phyloP scores from a whole-genome alignment of 2,113 vertebrate species.

The Phylloscopus trochiloides region DNA sequence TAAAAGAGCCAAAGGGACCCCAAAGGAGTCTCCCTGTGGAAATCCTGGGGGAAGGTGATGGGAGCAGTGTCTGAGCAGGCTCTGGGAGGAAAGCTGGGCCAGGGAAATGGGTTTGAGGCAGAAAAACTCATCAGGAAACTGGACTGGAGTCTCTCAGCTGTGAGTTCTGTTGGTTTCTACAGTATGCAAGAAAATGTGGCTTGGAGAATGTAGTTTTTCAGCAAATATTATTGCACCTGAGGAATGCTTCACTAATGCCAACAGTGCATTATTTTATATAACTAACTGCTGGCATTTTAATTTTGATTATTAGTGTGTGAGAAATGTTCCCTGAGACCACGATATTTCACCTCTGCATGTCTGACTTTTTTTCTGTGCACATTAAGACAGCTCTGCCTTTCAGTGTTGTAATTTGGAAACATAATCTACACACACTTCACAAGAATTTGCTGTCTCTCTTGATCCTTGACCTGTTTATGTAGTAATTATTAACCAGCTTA shows the following conservation, averaged over 20 bases:
- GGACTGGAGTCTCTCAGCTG: background rate
- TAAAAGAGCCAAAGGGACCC: background rate
- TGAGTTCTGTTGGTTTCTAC: background rate
- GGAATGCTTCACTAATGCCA: background rate
- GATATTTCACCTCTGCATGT: background rate
- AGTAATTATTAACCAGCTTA: conserved; percentile 36
- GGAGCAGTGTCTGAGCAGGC: background rate
- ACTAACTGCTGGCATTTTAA: background rate
- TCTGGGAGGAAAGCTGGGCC: background rate
- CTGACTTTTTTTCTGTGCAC: background rate
- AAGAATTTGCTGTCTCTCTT: background rate
- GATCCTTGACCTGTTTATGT: conserved; percentile 5
- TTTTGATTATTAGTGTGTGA: background rate
- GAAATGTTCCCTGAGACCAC: background rate
- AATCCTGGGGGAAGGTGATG: background rate
- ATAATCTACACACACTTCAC: background rate
- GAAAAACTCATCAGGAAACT: background rate
- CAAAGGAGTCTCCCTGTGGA: accelerated
- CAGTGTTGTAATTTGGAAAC: background rate
- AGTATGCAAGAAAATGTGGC: accelerated
- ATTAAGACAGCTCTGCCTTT: background rate
- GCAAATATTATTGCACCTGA: background rate
- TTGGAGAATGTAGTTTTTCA: background rate
- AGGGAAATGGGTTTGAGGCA: background rate
- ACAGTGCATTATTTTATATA: background rate